These are phyloP conservation scores for Drosophila siamana DNA, from an alignment of 2,888 invertebrate genomes.

Conservation along the genomic window DNA sequence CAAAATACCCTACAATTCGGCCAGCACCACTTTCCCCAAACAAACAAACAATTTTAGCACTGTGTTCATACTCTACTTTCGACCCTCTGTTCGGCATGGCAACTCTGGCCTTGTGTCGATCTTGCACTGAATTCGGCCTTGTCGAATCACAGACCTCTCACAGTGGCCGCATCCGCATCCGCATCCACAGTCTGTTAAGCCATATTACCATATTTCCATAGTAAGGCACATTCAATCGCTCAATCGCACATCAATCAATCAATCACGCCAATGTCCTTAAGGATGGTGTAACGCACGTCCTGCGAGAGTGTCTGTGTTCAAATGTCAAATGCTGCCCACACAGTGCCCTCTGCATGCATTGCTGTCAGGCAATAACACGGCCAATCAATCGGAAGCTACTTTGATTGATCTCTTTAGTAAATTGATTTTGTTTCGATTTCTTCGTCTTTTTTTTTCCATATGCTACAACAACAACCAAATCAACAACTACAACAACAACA, in stretches of 20 bases:
- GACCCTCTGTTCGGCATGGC: slow-evolving; percentile 34
- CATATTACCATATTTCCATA: no score
- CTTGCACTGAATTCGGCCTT: slow-evolving; percentile 7
- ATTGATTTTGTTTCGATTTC: slow-evolving; percentile 36
- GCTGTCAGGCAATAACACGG: slow-evolving; percentile 8
- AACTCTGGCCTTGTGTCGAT: slow-evolving; percentile 28
- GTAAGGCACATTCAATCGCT: no score
- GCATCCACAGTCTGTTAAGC: no score
- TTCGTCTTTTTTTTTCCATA: slow-evolving; percentile 40
- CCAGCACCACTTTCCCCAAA: slow-evolving; percentile 7
- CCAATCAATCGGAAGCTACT: slow-evolving; percentile 3
- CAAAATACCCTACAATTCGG: slow-evolving; percentile 10
- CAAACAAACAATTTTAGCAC: background rate
- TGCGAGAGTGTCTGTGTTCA: slow-evolving; percentile 10
- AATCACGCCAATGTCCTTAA: no score
- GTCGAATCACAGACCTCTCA: slow-evolving; percentile 10
- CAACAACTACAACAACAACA: slow-evolving; percentile 31
- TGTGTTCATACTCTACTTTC: slow-evolving; percentile 13
- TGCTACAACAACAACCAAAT: slow-evolving; percentile 40
- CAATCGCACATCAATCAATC: background rate
- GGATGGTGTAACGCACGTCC: background rate
- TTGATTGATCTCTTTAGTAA: slow-evolving; percentile 6
- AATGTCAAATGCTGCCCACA: slow-evolving; percentile 10
- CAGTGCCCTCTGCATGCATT: slow-evolving; percentile 41
- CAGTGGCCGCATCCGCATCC: background rate